phyloP scores from a whole-genome alignment of 2,888 invertebrate species.

The Myopa testacea region DNA sequence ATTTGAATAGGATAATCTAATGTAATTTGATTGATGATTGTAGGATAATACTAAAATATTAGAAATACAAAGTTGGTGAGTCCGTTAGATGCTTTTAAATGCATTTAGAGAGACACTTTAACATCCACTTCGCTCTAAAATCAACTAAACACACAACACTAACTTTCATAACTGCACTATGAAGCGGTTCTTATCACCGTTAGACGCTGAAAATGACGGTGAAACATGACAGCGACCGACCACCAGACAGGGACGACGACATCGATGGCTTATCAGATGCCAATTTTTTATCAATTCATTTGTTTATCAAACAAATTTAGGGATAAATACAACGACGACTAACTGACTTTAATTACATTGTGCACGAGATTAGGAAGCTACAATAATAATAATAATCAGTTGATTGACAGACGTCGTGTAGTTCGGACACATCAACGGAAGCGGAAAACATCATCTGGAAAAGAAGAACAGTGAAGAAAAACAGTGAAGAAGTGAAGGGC shows the following conservation, averaged over 20 bases:
- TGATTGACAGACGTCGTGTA: slow-evolving; percentile 42
- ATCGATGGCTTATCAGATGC: slow-evolving; percentile 20
- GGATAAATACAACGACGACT: slow-evolving; percentile 20
- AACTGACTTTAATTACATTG: slow-evolving; percentile 17
- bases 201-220: slow-evolving; percentile 4
- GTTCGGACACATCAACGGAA: background rate
- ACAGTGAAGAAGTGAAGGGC: too few relatives aligned
- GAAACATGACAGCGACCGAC: background rate
- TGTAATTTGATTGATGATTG: too few relatives aligned
- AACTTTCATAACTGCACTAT: too few relatives aligned
- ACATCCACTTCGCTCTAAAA: too few relatives aligned
- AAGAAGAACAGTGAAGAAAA: too few relatives aligned
- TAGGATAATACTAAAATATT: too few relatives aligned
- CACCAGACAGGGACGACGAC: too few relatives aligned
- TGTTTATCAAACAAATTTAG: background rate
- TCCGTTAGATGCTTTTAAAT: background rate
- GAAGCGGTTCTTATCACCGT: background rate
- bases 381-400: slow-evolving; percentile 33
- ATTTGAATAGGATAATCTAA: too few relatives aligned
- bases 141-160: too few relatives aligned
- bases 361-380: slow-evolving; percentile 3
- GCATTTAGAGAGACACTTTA: background rate
- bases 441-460: background rate
- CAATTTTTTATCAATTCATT: slow-evolving; percentile 24
- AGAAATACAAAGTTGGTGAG: too few relatives aligned